Conservation (phyloP, 1,140 invertebrate species). For the Brachionus calyciflorus region DNA sequence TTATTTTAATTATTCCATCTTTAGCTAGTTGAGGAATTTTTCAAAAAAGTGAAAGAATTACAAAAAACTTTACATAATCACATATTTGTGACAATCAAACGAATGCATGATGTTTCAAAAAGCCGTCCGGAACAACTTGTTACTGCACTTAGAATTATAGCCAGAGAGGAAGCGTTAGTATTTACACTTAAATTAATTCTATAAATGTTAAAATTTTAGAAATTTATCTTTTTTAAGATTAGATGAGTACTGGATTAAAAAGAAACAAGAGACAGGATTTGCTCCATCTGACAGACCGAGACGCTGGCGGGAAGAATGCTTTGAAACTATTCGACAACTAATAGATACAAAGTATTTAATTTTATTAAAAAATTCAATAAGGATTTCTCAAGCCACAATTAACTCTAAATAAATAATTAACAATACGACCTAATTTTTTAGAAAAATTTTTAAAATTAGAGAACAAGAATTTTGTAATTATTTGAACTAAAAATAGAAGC, state of each 20-base stretch:
- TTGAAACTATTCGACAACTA: conserved; percentile 3
- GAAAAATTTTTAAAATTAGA: too few relatives aligned
- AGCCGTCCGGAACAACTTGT: conserved; percentile 25
- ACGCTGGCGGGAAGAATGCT: conserved; percentile 9
- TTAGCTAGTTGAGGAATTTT: conserved; percentile 43
- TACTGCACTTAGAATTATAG: conserved; percentile 31
- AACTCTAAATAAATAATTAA: too few relatives aligned
- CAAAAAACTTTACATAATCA: neutral
- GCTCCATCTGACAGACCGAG: conserved; percentile 41
- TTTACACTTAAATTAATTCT: neutral
- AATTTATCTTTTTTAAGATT: neutral
- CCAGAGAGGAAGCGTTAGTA: conserved; percentile 40
- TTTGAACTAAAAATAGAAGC: too few relatives aligned
- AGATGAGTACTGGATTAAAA: conserved; percentile 34
- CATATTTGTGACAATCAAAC: conserved; percentile 18
- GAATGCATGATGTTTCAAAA: conserved; percentile 35
- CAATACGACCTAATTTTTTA: too few relatives aligned
- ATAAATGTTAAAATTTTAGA: neutral
- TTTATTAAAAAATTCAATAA: too few relatives aligned
- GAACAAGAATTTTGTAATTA: too few relatives aligned
- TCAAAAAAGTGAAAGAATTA: conserved; percentile 20
- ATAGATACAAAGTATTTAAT: conserved; percentile 33
- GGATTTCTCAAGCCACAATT: too few relatives aligned
- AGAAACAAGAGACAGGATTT: conserved; percentile 45
- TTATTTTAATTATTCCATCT: neutral